Conservation (phyloP, 2,797 vertebrate species). For the Okamejei kenojei region DNA sequence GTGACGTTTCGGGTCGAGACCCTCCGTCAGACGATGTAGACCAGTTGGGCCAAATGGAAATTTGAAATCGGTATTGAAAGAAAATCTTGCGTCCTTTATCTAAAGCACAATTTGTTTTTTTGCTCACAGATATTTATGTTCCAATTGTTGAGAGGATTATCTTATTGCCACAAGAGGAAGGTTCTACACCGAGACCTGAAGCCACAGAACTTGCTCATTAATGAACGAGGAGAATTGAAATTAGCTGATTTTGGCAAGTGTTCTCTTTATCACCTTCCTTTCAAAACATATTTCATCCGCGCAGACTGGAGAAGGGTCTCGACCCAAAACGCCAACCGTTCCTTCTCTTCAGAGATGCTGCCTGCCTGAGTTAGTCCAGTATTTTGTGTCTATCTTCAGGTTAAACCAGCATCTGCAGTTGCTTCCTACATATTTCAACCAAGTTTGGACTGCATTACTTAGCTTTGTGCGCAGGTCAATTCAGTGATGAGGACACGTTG, state of each 20-base stretch:
- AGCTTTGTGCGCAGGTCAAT: not conserved
- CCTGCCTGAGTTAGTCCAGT: too few species aligned
- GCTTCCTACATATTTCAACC: too few species aligned
- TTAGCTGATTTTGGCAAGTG: slow-evolving; percentile 85
- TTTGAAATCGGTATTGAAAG: not conserved
- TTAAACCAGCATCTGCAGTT: too few species aligned
- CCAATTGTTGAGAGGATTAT: slow-evolving; percentile 84
- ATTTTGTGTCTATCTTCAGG: too few species aligned
- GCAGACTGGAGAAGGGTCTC: too few species aligned
- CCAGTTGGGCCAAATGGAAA: not conserved
- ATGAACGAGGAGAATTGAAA: slow-evolving; percentile 88
- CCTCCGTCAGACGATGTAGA: not conserved
- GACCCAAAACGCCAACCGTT: too few species aligned
- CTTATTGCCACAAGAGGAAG: slow-evolving; percentile 87
- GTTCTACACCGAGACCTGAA: slow-evolving; percentile 94
- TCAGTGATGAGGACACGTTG: too few species aligned
- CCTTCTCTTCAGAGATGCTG: too few species aligned
- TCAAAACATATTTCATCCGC: not conserved
- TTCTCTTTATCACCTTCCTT: not conserved
- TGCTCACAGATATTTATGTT: slow-evolving; percentile 88
- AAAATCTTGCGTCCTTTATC: not conserved
- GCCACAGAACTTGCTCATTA: slow-evolving; percentile 93
- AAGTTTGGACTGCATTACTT: not conserved
- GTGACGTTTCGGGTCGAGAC: too few species aligned
- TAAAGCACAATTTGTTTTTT: not conserved